Percentiles rank a stretch among this genome's conserved stretches.
Evolutionary conservation across 1,140 invertebrate genomes (phyloP).

Genomic region (Aphaenogaster ashmeadi): DNA sequence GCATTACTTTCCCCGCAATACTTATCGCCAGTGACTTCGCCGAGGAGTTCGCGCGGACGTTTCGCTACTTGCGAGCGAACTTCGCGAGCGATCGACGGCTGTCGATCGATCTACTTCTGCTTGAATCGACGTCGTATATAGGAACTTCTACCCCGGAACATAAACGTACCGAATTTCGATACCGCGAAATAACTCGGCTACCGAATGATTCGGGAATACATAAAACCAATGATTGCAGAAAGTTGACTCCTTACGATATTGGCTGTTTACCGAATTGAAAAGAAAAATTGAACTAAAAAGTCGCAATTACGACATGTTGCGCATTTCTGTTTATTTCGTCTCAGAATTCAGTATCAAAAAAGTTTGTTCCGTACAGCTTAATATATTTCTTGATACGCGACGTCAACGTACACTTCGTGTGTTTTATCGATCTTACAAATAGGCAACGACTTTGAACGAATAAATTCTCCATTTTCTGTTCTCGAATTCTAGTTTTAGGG

Average conservation of each 20-base stretch:
- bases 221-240: conserved; percentile 12
- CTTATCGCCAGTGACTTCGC: conserved; percentile 30
- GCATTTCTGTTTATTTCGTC: neutral
- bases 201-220: neutral
- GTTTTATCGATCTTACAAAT: conserved; percentile 20
- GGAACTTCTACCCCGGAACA: neutral
- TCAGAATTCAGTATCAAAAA: neutral
- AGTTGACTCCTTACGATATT: neutral
- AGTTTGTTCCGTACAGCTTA: neutral
- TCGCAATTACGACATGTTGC: conserved; percentile 4
- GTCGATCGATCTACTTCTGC: conserved; percentile 22
- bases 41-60: neutral
- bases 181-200: conserved; percentile 6
- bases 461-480: conserved; percentile 47
- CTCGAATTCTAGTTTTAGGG: conserved; percentile 44
- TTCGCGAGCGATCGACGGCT: neutral
- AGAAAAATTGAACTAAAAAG: neutral
- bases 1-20: conserved; percentile 33
- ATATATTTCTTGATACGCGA: neutral
- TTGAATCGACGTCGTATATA: neutral
- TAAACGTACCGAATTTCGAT: neutral
- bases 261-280: neutral
- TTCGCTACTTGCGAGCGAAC: conserved; percentile 13
- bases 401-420: neutral
- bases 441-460: conserved; percentile 36